These are phyloP conservation scores for Anorthoa munda DNA, from an alignment of 2,888 invertebrate genomes.

Conservation along the genomic window DNA sequence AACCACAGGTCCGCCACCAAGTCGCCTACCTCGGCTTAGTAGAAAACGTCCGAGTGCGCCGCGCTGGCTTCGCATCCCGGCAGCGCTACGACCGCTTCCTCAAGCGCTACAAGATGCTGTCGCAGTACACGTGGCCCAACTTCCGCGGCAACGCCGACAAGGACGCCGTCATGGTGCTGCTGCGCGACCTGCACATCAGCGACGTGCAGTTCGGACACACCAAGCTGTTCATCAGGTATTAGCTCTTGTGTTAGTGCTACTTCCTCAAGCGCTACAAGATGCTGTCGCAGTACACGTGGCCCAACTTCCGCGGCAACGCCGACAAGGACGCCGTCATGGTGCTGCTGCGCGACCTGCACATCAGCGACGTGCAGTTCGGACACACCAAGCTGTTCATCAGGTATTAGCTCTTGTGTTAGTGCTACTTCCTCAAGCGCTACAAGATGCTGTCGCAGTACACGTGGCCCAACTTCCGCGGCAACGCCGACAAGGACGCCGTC, in stretches of 20 bases:
- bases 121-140: slow-evolving; percentile 99
- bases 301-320: slow-evolving; percentile 95
- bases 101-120: slow-evolving; percentile 99
- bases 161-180: slow-evolving; percentile 96
- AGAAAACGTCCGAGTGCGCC: slow-evolving; percentile 98
- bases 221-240: too few species aligned
- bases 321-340: slow-evolving; percentile 96
- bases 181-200: slow-evolving; percentile 94
- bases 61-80: slow-evolving; percentile 99
- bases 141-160: slow-evolving; percentile 94
- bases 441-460: slow-evolving; percentile 99
- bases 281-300: slow-evolving; percentile 99
- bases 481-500: slow-evolving; percentile 95
- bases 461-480: slow-evolving; percentile 98
- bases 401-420: too few species aligned
- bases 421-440: slow-evolving; percentile 98
- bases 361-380: slow-evolving; percentile 97
- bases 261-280: slow-evolving; percentile 99
- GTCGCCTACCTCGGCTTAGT: slow-evolving; percentile 97
- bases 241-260: too few species aligned
- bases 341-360: slow-evolving; percentile 95
- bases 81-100: slow-evolving; percentile 98
- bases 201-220: slow-evolving; percentile 99
- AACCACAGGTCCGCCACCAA: slow-evolving; percentile 92
- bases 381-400: slow-evolving; percentile 99